Base-by-base conservation (phyloP, 2,797 vertebrate genomes). In the Menidia menidia region DNA sequence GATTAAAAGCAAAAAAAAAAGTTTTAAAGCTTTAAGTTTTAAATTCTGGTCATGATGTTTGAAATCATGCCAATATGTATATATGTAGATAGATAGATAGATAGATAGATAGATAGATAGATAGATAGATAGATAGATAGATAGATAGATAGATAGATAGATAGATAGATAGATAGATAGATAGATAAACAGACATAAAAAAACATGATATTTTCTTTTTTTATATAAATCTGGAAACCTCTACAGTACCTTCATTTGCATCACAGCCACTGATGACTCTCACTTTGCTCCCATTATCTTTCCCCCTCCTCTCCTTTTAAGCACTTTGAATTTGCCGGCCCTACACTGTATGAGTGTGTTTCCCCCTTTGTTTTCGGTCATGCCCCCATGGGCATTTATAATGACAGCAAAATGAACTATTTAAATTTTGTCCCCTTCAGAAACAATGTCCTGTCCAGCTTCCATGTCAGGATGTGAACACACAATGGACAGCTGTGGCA, bases 391-490 rank as follows among this genome's bases (percentile, higher is more conserved):
- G 33, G 39, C 19, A 33, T n/a, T 12, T 41, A 48, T 54, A 32
- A 51, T 67, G 44, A 67, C 64, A 51, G 4, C 51, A 16, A 33
- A 47, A 58, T 19, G n/a, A 80, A 63, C 62, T 15, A 43, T 76
- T 76, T 78, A 1, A 69, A 67, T 72, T 18, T 33, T 39, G 19
- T 51, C 10, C 47, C 19, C n/a, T 39, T 53, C 25, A 60, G 64
- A 50, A 75, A 82, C 79, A 81, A 73, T 69, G 77, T 70, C 43
- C 30, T 35, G 60, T 78, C 51, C 54, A 6, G 35, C 35, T 9
- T 61, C 60, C 64, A 16, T 14, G 2, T 35, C 71, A 71, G 82
- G 82, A 85, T 77, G 67, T 80, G 63, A 57, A 19, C 55, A 56
- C 70, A 64, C 55, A 67, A 12, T 35, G 19, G 19, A 66, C 69